A percentile compares a stretch with the other conserved stretches of the same genome.
These are phyloP conservation scores for Phrynosoma platyrhinos DNA, from an alignment of 2,113 vertebrate species.

Conservation along the genomic window DNA sequence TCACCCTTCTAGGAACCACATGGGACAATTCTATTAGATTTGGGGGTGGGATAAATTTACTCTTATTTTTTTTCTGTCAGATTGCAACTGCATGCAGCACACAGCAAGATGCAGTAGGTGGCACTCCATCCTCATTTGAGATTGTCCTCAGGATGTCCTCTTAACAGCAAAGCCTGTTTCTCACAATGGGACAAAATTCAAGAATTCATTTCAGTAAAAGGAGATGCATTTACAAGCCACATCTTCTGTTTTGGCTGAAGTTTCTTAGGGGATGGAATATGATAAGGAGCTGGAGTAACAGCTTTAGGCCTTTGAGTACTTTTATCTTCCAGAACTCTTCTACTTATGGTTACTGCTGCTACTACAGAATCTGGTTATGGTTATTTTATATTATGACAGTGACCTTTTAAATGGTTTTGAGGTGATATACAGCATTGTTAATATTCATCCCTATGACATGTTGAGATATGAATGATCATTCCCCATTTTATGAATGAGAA, in stretches of 20 bases:
- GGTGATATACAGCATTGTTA: not conserved
- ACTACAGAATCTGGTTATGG: no score
- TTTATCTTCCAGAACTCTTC: no score
- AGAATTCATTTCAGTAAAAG: not conserved
- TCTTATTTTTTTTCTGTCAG: not conserved
- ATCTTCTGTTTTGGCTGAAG: no score
- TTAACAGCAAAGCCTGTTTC: slow-evolving; percentile 14
- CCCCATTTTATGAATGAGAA: not conserved
- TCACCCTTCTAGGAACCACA: no score
- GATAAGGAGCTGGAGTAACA: not conserved
- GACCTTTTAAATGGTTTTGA: no score
- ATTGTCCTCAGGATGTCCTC: not conserved
- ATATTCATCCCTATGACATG: not conserved
- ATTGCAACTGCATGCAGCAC: not conserved
- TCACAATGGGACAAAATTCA: slow-evolving; percentile 7
- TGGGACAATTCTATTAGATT: no score
- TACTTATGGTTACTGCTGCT: no score
- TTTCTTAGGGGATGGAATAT: not conserved
- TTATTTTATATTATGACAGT: no score
- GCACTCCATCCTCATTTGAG: slow-evolving; percentile 24
- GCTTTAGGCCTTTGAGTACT: no score
- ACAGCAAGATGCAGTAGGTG: slow-evolving; percentile 31
- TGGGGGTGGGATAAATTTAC: no score
- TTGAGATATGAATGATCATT: not conserved
- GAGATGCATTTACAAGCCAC: not conserved